A percentile compares a stretch with the other conserved stretches of the same genome.
These are phyloP conservation scores for Aporophyla lueneburgensis DNA, from an alignment of 2,888 invertebrate species.

Conservation along the genomic window DNA sequence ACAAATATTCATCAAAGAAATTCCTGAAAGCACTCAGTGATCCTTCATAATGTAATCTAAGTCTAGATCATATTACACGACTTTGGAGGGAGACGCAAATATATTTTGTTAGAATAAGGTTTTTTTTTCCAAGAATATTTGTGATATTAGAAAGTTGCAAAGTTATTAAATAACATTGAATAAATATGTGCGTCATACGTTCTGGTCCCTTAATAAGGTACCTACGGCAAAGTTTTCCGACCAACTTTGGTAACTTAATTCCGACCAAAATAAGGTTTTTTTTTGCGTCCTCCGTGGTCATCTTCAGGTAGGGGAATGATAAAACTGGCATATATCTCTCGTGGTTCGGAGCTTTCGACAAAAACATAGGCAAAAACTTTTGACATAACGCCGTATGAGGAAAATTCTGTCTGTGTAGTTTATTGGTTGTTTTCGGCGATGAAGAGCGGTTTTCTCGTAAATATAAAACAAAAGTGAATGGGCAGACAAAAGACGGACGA, in stretches of 20 bases:
- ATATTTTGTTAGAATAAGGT: slow-evolving; percentile 38
- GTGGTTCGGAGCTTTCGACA: slow-evolving; percentile 73
- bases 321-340: slow-evolving; percentile 75
- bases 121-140: slow-evolving; percentile 50
- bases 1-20: slow-evolving; percentile 40
- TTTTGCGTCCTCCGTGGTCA: slow-evolving; percentile 72
- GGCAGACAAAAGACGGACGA: slow-evolving; percentile 52
- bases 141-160: slow-evolving; percentile 68
- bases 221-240: slow-evolving; percentile 68
- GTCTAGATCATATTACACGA: slow-evolving; percentile 50
- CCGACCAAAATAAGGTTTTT: slow-evolving; percentile 74
- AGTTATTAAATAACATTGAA: slow-evolving; percentile 73
- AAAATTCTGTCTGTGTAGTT: slow-evolving; percentile 74
- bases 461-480: slow-evolving; percentile 64
- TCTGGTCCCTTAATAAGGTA: slow-evolving; percentile 70
- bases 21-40: slow-evolving; percentile 26
- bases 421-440: slow-evolving; percentile 71
- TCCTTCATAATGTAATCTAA: slow-evolving; percentile 43
- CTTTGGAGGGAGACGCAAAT: slow-evolving; percentile 27
- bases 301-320: slow-evolving; percentile 74
- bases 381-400: slow-evolving; percentile 76
- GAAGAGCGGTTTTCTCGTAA: slow-evolving; percentile 60
- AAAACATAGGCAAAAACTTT: slow-evolving; percentile 82
- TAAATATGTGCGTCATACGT: slow-evolving; percentile 74
- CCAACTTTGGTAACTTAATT: slow-evolving; percentile 76